phyloP scores from a whole-genome alignment of 2,888 invertebrate genomes.

The Agonopterix alstromeriana region DNA sequence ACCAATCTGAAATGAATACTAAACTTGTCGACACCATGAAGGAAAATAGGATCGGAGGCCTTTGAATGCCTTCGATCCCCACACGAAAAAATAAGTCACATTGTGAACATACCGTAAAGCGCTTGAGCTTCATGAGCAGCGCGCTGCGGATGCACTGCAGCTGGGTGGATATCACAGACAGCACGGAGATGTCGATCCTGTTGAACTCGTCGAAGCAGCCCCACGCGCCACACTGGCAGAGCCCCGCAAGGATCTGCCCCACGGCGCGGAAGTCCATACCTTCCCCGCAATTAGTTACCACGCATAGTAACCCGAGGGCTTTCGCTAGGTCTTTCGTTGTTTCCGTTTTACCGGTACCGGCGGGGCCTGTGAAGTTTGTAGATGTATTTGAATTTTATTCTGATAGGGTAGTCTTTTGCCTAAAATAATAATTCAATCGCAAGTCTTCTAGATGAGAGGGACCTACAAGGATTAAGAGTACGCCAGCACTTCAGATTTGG shows the following conservation, averaged over 20 bases:
- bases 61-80: too few species aligned
- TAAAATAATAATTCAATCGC: too few species aligned
- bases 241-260: constrained; percentile 81
- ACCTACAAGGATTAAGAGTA: background rate
- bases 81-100: too few species aligned
- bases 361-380: constrained; percentile 71
- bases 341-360: constrained; percentile 93
- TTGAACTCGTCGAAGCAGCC: constrained; percentile 98
- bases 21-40: too few species aligned
- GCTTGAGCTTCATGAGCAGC: constrained; percentile 82
- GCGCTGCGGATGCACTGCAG: constrained; percentile 93
- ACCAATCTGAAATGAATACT: too few species aligned
- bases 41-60: too few species aligned
- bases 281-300: constrained; percentile 95
- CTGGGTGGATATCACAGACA: constrained; percentile 95
- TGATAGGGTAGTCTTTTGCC: too few species aligned
- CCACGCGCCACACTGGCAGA: constrained; percentile 95
- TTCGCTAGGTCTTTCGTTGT: constrained; percentile 95
- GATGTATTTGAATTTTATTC: too few species aligned
- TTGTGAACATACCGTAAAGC: constrained; percentile 79
- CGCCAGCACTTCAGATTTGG: too few species aligned
- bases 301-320: constrained; percentile 87
- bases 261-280: constrained; percentile 93
- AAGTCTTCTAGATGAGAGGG: too few species aligned
- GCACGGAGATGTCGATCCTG: constrained; percentile 92